Percentiles rank a stretch among this genome's conserved stretches.
Conservation (phyloP, 1,140 invertebrate species). For the Kradibia gibbosae region DNA sequence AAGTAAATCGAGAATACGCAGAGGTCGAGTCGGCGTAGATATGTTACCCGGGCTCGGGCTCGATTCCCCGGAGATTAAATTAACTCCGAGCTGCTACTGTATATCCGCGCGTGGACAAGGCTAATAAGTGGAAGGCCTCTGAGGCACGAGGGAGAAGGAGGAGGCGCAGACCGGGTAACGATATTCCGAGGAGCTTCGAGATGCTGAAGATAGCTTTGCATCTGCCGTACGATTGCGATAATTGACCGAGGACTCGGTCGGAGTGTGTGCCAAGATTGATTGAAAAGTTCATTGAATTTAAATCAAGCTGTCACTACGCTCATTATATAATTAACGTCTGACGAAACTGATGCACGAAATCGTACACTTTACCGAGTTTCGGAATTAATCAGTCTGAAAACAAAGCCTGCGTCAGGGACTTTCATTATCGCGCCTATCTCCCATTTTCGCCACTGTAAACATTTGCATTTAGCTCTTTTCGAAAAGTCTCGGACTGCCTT, state of each 20-base stretch:
- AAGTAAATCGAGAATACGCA: neutral
- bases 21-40: neutral
- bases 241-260: conserved; percentile 53
- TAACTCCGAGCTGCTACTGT: conserved; percentile 43
- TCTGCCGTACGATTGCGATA: conserved; percentile 57
- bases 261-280: conserved; percentile 50
- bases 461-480: too few species aligned
- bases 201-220: conserved; percentile 55
- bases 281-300: conserved; percentile 54
- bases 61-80: conserved; percentile 45
- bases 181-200: conserved; percentile 14
- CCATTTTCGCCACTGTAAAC: neutral
- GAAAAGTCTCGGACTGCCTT: too few species aligned
- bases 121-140: conserved; percentile 5
- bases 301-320: conserved; percentile 38
- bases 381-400: neutral
- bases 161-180: neutral
- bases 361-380: neutral
- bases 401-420: neutral
- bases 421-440: neutral
- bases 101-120: conserved; percentile 28
- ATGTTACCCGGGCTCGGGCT: neutral
- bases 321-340: conserved; percentile 54
- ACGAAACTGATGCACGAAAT: neutral
- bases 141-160: conserved; percentile 48